Conservation (phyloP, 2,888 invertebrate species). For the Cryptosula pallasiana region DNA sequence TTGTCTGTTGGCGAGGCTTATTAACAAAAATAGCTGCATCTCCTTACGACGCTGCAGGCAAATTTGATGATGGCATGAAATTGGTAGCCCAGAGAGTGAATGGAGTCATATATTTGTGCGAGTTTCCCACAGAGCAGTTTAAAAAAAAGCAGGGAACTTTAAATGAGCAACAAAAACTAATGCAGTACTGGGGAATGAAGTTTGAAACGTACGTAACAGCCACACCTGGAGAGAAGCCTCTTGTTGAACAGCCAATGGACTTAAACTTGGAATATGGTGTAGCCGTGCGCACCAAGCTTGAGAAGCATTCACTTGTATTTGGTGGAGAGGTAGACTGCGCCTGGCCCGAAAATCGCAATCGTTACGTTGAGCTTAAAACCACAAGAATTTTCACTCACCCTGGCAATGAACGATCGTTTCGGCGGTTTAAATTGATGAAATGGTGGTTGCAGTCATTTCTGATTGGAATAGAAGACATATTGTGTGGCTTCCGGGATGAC, state of each 20-base stretch:
- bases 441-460: slow-evolving; percentile 79
- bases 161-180: slow-evolving; percentile 58
- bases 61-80: slow-evolving; percentile 60
- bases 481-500: slow-evolving; percentile 69
- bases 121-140: slow-evolving; percentile 60
- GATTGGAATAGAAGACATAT: slow-evolving; percentile 64
- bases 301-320: slow-evolving; percentile 62
- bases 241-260: slow-evolving; percentile 55
- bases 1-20: slow-evolving; percentile 68
- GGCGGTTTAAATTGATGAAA: slow-evolving; percentile 58
- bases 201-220: slow-evolving; percentile 70
- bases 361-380: slow-evolving; percentile 71
- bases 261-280: slow-evolving; percentile 63
- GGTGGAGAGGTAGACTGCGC: slow-evolving; percentile 72
- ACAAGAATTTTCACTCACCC: slow-evolving; percentile 58
- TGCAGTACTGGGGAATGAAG: slow-evolving; percentile 68
- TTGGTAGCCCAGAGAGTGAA: slow-evolving; percentile 63
- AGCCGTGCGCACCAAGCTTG: slow-evolving; percentile 62
- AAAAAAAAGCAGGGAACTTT: slow-evolving; percentile 32
- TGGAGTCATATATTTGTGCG: slow-evolving; percentile 65
- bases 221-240: slow-evolving; percentile 36
- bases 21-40: slow-evolving; percentile 65
- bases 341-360: slow-evolving; percentile 30
- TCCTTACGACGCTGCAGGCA: slow-evolving; percentile 61
- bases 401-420: slow-evolving; percentile 57